Percentiles rank a stretch among this genome's conserved stretches.
These are phyloP conservation scores for Siniperca chuatsi DNA, from an alignment of 2,113 vertebrate species.

Conservation along the genomic window DNA sequence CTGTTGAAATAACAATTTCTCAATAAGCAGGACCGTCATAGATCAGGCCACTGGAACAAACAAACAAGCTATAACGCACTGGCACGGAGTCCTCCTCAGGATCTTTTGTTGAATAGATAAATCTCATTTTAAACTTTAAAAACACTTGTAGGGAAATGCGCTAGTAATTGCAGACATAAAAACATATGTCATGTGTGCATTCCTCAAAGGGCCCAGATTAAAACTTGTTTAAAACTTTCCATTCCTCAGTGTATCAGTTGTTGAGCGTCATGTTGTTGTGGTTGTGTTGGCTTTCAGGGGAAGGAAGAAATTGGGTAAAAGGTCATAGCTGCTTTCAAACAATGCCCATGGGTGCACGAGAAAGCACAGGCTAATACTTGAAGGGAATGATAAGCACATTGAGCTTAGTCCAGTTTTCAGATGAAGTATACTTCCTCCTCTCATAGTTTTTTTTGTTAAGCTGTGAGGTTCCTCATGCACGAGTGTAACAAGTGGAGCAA, in stretches of 20 bases:
- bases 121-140: not conserved
- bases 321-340: constrained; percentile 53
- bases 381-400: constrained; percentile 13
- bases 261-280: not conserved
- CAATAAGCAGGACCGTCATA: not conserved
- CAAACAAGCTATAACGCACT: not conserved
- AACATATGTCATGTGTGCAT: not conserved
- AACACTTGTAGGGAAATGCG: not conserved
- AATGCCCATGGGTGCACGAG: not conserved
- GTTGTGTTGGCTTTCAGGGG: not conserved
- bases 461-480: not conserved
- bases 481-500: not conserved
- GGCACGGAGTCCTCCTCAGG: not conserved
- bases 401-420: not conserved
- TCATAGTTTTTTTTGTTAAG: not conserved
- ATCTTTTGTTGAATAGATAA: not conserved
- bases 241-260: not conserved
- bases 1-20: not conserved
- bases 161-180: not conserved
- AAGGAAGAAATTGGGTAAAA: constrained; percentile 73
- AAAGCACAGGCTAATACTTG: not conserved
- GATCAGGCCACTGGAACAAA: not conserved
- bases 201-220: not conserved
- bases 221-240: not conserved
- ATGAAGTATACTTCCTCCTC: not conserved